phyloP scores from a whole-genome alignment of 2,797 vertebrate species.

The Brachyrhaphis roseni region DNA sequence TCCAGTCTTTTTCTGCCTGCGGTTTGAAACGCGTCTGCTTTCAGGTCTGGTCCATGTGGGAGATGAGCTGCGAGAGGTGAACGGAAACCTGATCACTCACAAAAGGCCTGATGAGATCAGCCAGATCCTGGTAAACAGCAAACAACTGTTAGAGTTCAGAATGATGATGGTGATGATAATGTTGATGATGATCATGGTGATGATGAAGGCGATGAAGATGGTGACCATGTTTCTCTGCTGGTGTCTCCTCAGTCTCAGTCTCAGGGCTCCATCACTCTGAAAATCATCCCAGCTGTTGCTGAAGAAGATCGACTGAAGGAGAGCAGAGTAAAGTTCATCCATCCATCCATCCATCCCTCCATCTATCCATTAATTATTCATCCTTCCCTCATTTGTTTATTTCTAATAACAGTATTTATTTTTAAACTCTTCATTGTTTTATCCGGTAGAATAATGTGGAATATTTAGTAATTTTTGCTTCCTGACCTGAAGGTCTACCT shows the following conservation, averaged over 20 bases:
- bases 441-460: background rate
- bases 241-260: constrained; percentile 86
- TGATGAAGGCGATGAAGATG: background rate
- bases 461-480: background rate
- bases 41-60: constrained; percentile 94
- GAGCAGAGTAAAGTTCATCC: constrained; percentile 83
- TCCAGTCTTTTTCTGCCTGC: background rate
- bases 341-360: background rate
- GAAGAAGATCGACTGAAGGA: constrained; percentile 91
- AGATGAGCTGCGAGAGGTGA: constrained; percentile 94
- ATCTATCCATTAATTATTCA: background rate
- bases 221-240: background rate
- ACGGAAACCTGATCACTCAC: constrained; percentile 89
- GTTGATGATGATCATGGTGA: no score
- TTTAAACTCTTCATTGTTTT: background rate
- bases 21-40: background rate
- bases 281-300: constrained; percentile 92
- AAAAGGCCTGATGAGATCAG: constrained; percentile 95
- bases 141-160: background rate
- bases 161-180: background rate
- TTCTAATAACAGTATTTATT: background rate
- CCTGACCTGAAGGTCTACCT: constrained; percentile 84
- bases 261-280: constrained; percentile 93
- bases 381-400: background rate
- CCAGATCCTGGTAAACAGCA: constrained; percentile 87